Percentiles rank a stretch among this genome's conserved stretches.
Evolutionary conservation across 1,140 invertebrate species (phyloP).

Genomic region (Ephestia elutella): DNA sequence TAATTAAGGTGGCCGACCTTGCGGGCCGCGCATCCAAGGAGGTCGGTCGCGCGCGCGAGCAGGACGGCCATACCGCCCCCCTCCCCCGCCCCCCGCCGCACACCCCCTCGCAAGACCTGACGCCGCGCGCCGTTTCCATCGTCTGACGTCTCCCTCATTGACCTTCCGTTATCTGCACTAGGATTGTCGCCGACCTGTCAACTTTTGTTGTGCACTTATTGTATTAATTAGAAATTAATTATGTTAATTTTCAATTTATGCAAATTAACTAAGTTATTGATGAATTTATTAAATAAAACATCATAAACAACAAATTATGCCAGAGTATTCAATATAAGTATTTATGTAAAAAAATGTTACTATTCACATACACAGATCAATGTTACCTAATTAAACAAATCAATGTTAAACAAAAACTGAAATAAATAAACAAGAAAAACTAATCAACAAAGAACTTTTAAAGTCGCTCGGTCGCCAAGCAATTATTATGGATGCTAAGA

Average conservation of each 20-base stretch:
- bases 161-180: conserved; percentile 66
- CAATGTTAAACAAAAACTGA: not conserved
- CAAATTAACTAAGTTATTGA: not conserved
- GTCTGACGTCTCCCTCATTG: conserved; percentile 62
- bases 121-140: conserved; percentile 35
- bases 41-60: conserved; percentile 51
- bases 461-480: conserved; percentile 60
- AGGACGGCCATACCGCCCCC: conserved; percentile 34
- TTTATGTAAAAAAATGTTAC: too few relatives aligned
- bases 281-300: not conserved
- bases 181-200: conserved; percentile 55
- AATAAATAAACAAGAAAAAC: conserved; percentile 23
- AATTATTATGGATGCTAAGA: conserved; percentile 69
- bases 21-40: conserved; percentile 70
- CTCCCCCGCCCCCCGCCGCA: conserved; percentile 24
- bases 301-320: too few relatives aligned
- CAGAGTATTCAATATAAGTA: too few relatives aligned
- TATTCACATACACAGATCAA: too few relatives aligned
- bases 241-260: not conserved
- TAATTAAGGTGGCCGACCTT: conserved; percentile 73
- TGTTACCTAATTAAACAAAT: too few relatives aligned
- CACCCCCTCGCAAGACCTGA: conserved; percentile 26
- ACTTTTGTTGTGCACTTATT: conserved; percentile 25
- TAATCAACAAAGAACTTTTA: conserved; percentile 63
- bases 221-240: not conserved